These are phyloP conservation scores for Pachypeltis micranthus DNA, from an alignment of 1,140 invertebrate genomes.

Conservation along the genomic window DNA sequence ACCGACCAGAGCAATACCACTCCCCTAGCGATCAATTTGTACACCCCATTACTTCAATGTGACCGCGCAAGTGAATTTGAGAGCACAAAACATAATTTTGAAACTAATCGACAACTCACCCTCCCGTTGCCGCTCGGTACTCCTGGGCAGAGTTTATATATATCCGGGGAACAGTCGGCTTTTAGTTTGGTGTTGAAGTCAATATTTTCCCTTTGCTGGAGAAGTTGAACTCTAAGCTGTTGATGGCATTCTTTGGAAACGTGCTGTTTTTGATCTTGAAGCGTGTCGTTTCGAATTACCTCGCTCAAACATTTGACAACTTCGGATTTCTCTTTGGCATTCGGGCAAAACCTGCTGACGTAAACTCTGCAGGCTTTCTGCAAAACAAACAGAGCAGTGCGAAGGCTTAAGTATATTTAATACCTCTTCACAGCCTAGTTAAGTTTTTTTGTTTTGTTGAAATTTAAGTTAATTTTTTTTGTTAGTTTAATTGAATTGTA, in stretches of 20 bases:
- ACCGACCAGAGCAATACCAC: background rate
- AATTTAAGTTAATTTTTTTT: no score
- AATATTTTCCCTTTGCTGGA: conserved; percentile 77
- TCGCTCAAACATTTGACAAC: conserved; percentile 86
- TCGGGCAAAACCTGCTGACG: conserved; percentile 67
- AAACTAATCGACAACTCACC: no score
- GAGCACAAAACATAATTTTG: no score
- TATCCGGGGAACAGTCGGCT: conserved; percentile 60
- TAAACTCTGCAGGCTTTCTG: conserved; percentile 71
- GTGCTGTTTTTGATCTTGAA: conserved; percentile 58
- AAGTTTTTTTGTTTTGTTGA: no score
- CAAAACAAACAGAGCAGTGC: background rate
- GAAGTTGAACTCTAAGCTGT: conserved; percentile 75
- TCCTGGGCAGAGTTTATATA: conserved; percentile 58
- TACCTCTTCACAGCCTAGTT: no score
- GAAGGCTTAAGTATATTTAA: background rate
- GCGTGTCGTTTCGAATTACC: conserved; percentile 74
- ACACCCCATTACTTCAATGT: no score
- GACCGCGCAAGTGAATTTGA: no score
- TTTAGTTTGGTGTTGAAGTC: conserved; percentile 70
- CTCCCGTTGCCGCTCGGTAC: conserved; percentile 63
- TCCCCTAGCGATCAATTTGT: conserved; percentile 1
- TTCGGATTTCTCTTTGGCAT: conserved; percentile 44
- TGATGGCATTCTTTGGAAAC: conserved; percentile 76
- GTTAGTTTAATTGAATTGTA: no score